Evolutionary conservation across 2,113 vertebrate genomes (phyloP).

Genomic region (Ictidomys tridecemlineatus): DNA sequence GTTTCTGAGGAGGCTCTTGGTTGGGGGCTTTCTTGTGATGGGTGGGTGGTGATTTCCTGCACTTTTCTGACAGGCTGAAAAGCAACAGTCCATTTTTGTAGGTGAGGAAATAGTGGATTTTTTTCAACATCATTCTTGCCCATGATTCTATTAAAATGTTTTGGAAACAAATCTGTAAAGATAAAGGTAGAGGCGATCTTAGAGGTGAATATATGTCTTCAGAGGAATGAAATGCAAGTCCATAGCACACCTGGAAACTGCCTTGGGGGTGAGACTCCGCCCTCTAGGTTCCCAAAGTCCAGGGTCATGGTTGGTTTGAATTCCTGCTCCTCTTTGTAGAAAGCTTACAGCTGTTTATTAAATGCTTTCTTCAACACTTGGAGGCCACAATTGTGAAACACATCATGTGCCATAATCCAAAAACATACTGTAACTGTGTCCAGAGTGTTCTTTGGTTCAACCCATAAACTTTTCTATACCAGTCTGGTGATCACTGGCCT

Average conservation of each 20-base stretch:
- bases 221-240: background rate
- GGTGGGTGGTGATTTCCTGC: background rate
- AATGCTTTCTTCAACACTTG: background rate
- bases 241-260: background rate
- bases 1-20: background rate
- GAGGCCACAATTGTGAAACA: background rate
- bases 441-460: background rate
- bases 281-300: background rate
- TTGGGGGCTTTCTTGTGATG: slow-evolving; percentile 17
- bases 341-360: background rate
- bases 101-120: background rate
- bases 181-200: background rate
- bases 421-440: background rate
- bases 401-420: background rate
- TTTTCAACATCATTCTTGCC: no score
- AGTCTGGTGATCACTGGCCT: background rate
- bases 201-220: background rate
- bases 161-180: background rate
- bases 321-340: background rate
- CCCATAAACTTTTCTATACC: background rate
- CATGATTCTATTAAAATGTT: background rate
- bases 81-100: background rate
- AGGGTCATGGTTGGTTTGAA: background rate
- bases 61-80: background rate
- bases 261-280: background rate